These are phyloP conservation scores for Anthopleura xanthogrammica DNA, from an alignment of 92 coral and sea anemone species.

Conservation along the genomic window DNA sequence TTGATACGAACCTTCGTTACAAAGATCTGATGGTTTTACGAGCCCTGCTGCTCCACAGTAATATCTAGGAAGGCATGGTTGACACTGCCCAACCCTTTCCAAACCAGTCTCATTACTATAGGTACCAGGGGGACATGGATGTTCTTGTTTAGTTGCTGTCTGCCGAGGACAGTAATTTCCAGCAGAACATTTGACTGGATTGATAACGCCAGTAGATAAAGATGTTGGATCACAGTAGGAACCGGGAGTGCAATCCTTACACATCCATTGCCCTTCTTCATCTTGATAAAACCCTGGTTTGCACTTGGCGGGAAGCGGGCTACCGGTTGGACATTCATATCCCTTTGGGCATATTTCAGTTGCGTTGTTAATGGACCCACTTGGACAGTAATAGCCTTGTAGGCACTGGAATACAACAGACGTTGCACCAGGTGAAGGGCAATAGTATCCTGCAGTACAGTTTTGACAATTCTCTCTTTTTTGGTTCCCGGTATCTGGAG, in stretches of 20 bases:
- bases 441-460: slow-evolving; percentile 91
- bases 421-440: slow-evolving; percentile 82
- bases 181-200: slow-evolving; percentile 84
- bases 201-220: slow-evolving; percentile 69
- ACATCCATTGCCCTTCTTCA: slow-evolving; percentile 75
- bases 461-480: slow-evolving; percentile 74
- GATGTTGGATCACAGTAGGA: slow-evolving; percentile 77
- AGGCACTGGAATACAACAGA: slow-evolving; percentile 86
- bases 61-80: slow-evolving; percentile 71
- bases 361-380: slow-evolving; percentile 82
- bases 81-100: slow-evolving; percentile 51
- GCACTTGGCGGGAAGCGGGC: slow-evolving; percentile 69
- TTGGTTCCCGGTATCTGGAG: slow-evolving; percentile 76
- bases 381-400: slow-evolving; percentile 98
- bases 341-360: slow-evolving; percentile 87
- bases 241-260: slow-evolving; percentile 78
- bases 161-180: slow-evolving; percentile 94
- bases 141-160: slow-evolving; percentile 75
- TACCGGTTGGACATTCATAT: slow-evolving; percentile 80
- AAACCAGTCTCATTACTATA: slow-evolving; percentile 79
- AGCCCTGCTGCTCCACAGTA: slow-evolving; percentile 86
- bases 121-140: slow-evolving; percentile 89
- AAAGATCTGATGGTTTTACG: slow-evolving; percentile 62
- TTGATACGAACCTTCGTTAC: slow-evolving; percentile 64
- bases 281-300: slow-evolving; percentile 89